A percentile compares a stretch with the other conserved stretches of the same genome.
Evolutionary conservation across 92 coral and sea anemone genomes (phyloP).

Genomic region (Porites divaricata): DNA sequence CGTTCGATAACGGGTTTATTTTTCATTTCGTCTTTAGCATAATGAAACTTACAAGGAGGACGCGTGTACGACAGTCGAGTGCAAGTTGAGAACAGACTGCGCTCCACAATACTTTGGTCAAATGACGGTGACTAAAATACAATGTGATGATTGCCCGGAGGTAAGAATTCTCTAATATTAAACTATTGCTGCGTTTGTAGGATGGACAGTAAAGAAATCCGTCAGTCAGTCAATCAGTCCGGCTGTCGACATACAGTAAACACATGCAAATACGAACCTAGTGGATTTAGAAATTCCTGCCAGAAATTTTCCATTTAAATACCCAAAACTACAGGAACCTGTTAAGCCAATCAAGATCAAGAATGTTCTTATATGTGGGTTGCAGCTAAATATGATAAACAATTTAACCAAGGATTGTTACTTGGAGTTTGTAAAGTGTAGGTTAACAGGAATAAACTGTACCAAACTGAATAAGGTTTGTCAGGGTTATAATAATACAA

Average conservation of each 20-base stretch:
- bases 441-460: too few relatives aligned
- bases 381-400: too few relatives aligned
- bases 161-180: slow-evolving; percentile 43
- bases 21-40: slow-evolving; percentile 42
- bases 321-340: too few relatives aligned
- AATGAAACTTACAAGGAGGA: slow-evolving; percentile 78
- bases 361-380: too few relatives aligned
- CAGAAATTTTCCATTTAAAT: too few relatives aligned
- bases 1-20: not conserved
- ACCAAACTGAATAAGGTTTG: too few relatives aligned
- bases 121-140: slow-evolving; percentile 36
- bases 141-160: slow-evolving; percentile 71
- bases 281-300: too few relatives aligned
- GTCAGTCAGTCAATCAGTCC: not conserved
- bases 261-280: too few relatives aligned
- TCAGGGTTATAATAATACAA: too few relatives aligned
- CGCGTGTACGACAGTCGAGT: slow-evolving; percentile 70
- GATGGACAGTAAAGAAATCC: not conserved
- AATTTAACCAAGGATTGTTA: too few relatives aligned
- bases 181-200: not conserved
- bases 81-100: slow-evolving; percentile 79
- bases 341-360: too few relatives aligned
- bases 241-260: not conserved
- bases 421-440: too few relatives aligned
- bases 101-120: slow-evolving; percentile 66